These are phyloP conservation scores for Labeo rohita DNA, from an alignment of 2,113 vertebrate species.

Conservation along the genomic window DNA sequence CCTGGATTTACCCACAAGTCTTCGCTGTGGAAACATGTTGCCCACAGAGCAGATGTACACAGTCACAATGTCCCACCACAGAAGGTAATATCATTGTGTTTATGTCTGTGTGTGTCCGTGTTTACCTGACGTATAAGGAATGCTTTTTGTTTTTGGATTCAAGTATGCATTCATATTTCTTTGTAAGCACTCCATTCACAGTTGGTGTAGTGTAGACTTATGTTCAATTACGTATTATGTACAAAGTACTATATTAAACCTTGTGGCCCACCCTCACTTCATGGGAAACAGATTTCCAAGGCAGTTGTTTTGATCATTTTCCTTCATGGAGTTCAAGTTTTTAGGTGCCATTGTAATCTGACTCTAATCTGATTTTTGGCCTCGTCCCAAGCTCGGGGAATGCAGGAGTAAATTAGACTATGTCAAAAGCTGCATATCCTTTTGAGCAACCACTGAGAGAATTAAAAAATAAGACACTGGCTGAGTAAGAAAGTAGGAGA, in stretches of 20 bases:
- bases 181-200: not conserved
- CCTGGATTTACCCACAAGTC: slow-evolving; percentile 77
- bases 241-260: not conserved
- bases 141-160: not conserved
- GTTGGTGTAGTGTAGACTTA: not conserved
- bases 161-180: not conserved
- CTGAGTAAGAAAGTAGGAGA: not conserved
- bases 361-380: slow-evolving; percentile 39
- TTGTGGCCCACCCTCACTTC: not conserved
- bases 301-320: slow-evolving; percentile 29
- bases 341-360: slow-evolving; percentile 43
- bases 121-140: not conserved
- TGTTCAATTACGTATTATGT: not conserved
- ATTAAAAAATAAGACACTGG: not conserved
- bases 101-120: slow-evolving; percentile 27
- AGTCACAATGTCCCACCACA: slow-evolving; percentile 75
- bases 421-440: slow-evolving; percentile 19
- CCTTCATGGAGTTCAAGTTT: not conserved
- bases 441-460: slow-evolving; percentile 16
- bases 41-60: slow-evolving; percentile 86
- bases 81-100: slow-evolving; percentile 70
- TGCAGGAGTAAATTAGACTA: slow-evolving; percentile 16
- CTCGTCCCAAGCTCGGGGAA: not conserved
- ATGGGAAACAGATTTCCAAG: not conserved
- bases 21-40: slow-evolving; percentile 84